These are phyloP conservation scores for Strix aluco DNA, from an alignment of 2,113 vertebrate species.

Conservation along the genomic window DNA sequence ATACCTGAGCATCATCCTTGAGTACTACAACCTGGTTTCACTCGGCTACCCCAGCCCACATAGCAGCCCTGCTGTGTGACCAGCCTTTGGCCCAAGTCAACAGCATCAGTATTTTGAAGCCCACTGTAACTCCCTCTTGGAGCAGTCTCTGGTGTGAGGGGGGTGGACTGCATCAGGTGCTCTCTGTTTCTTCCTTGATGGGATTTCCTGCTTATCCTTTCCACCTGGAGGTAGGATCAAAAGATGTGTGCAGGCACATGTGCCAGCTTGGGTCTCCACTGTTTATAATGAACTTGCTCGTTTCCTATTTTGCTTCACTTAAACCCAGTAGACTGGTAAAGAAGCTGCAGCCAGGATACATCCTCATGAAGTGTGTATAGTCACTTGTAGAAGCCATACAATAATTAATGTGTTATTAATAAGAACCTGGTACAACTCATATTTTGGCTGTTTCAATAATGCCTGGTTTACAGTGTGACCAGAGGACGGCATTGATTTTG, in stretches of 20 bases:
- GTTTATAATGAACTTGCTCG: background rate
- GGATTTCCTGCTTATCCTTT: background rate
- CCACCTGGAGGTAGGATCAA: background rate
- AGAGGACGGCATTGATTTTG: background rate
- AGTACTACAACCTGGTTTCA: background rate
- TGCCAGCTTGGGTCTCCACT: background rate
- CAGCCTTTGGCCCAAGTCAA: background rate
- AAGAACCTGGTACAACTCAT: background rate
- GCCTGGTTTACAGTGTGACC: background rate
- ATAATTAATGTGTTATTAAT: background rate
- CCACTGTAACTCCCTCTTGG: background rate
- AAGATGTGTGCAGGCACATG: background rate
- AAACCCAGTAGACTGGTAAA: background rate
- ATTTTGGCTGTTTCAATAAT: background rate
- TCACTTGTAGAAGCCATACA: background rate
- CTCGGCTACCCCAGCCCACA: rapidly evolving
- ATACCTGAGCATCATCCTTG: background rate
- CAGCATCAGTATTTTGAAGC: background rate
- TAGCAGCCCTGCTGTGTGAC: background rate
- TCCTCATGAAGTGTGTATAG: background rate
- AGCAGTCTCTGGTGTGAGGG: background rate
- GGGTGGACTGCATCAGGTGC: rapidly evolving
- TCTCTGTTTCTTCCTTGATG: background rate
- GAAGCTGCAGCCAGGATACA: background rate
- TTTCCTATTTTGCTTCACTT: background rate